A percentile compares a stretch with the other conserved stretches of the same genome.
phyloP scores from a whole-genome alignment of 2,888 invertebrate species.

The Ornithoptera alexandrae region DNA sequence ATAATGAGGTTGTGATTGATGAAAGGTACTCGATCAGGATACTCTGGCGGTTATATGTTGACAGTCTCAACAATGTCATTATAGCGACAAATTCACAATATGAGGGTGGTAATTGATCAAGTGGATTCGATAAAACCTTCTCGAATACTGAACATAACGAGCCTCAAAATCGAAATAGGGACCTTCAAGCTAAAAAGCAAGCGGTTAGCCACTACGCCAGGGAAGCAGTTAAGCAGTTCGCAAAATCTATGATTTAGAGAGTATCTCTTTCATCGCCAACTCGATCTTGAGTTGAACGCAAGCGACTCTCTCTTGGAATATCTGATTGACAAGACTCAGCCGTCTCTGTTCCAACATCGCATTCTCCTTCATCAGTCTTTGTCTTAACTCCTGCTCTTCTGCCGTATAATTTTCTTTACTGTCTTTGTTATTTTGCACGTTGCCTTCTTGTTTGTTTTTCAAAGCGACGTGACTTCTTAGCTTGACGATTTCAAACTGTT shows the following conservation, averaged over 20 bases:
- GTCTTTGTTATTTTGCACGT: constrained; percentile 52
- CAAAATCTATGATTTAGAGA: constrained; percentile 60
- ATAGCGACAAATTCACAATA: too few relatives aligned
- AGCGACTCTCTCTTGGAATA: constrained; percentile 86
- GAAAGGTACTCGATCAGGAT: too few relatives aligned
- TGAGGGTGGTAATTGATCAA: too few relatives aligned
- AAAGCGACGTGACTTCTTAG: constrained; percentile 78
- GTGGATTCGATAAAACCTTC: too few relatives aligned
- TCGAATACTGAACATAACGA: too few relatives aligned
- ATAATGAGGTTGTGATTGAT: too few relatives aligned
- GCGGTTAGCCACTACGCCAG: background rate
- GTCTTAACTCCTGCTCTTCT: constrained; percentile 66
- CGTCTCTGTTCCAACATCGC: constrained; percentile 84
- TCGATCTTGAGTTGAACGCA: constrained; percentile 86
- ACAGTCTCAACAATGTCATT: too few relatives aligned
- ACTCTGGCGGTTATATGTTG: too few relatives aligned
- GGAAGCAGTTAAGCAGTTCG: background rate
- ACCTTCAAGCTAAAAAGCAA: too few relatives aligned
- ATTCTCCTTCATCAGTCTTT: constrained; percentile 81
- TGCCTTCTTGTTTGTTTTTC: constrained; percentile 70
- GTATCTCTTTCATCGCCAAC: constrained; percentile 80
- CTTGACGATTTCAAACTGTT: constrained; percentile 85
- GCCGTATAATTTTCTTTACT: constrained; percentile 57
- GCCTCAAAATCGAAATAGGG: too few relatives aligned
- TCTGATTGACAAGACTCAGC: constrained; percentile 83